Base-by-base conservation (phyloP, 35 echinoderm and acorn worm species). In the Lytechinus variegatus region DNA sequence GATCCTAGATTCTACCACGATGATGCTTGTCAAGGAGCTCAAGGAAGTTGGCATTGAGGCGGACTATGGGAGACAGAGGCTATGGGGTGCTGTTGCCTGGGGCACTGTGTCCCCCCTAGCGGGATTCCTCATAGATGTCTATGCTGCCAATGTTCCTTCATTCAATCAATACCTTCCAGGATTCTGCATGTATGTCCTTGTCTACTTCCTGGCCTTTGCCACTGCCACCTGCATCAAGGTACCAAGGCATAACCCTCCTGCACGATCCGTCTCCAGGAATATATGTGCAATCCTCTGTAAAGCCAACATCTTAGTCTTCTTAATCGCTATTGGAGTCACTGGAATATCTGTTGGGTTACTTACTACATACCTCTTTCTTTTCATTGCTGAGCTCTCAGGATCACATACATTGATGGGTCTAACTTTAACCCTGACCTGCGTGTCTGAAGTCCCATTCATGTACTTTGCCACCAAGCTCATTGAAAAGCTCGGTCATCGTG, bases 71-170 rank as follows among this genome's bases (percentile, higher is more conserved):
- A 97, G 97, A 61, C 97, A 99, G 86, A 72, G 96, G 28, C 28
- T 99, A 27, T 99, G 98, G 98, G 98, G 98, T 13, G 95, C 97
- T 1, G 89, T 99, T 27, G 98, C 97, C 9, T 99, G 97, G 97
- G 98, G 97, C 14, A 21, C 87, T 8, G 96, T 99, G 57, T 95
- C 97, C 3, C 87, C 97, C 28, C 14, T 97, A 10, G 93, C 96
- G 1, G 98, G 98, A 24, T 52, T 96, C 60, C 54, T 97, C 29
- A 95, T 99, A 16, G 98, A 99, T 33, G 58, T 90, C 52, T 90
- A 56, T 4, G 14, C 89, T 87, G 55, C 87, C 57, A 12, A 55
- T 54, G 87, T 14, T 54, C 27, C 92, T n/a, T 86, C 56, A 12
- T n/a, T 16, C 9, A 28, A 27, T 27, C 55, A 94, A 28, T 94